Percentiles rank a stretch among this genome's conserved stretches.
These are phyloP conservation scores for Ametastegia equiseti DNA, from an alignment of 2,888 invertebrate genomes.

Conservation along the genomic window DNA sequence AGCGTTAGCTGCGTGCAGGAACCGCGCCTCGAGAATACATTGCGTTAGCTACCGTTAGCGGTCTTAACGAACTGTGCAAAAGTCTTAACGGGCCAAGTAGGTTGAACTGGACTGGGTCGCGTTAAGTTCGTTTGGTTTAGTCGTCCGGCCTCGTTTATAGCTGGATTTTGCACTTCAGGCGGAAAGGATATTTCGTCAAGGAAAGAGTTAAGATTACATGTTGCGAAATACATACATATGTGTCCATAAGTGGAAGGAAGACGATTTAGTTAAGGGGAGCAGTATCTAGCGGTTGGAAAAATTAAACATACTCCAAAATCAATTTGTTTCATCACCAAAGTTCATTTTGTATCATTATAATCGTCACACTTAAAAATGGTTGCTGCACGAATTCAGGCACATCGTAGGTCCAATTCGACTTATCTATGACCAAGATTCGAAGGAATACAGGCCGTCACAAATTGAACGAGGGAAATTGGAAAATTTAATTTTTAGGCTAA, in stretches of 20 bases:
- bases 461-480: too few species aligned
- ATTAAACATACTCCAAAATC: too few species aligned
- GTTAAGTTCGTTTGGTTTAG: constrained; percentile 12
- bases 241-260: background rate
- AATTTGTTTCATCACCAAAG: too few species aligned
- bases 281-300: too few species aligned
- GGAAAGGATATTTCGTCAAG: background rate
- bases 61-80: constrained; percentile 37
- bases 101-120: constrained; percentile 25
- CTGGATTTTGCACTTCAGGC: background rate
- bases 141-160: background rate
- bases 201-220: background rate
- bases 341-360: too few species aligned
- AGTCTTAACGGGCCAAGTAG: constrained; percentile 24
- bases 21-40: constrained; percentile 11
- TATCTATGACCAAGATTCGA: too few species aligned
- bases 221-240: background rate
- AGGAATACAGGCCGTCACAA: too few species aligned
- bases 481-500: too few species aligned
- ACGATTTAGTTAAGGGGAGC: background rate
- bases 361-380: too few species aligned
- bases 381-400: too few species aligned
- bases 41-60: constrained; percentile 14
- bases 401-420: too few species aligned
- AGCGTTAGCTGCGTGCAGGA: constrained; percentile 6